Evolutionary conservation across 2,797 vertebrate genomes (phyloP), one percentile per base, ranked within the genome.

Genomic region (Valencia hispanica): DNA sequence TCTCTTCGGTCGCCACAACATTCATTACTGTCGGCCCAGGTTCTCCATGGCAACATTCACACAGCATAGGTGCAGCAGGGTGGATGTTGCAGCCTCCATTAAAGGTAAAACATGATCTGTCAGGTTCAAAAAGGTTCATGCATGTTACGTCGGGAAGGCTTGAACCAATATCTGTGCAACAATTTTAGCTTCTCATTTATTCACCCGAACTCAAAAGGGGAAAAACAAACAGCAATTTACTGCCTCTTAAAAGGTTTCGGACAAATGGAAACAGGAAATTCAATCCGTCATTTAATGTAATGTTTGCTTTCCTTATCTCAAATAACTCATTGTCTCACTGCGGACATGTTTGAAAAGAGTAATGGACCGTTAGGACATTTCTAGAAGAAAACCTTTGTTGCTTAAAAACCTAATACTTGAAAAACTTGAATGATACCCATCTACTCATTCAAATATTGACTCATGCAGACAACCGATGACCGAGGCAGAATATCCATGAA

Each of bases 1-100:
- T 36, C 94, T 96, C 93, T 97, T 96, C 0, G 96, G 97, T 47
- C 88, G 94, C n/a, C 94, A 93, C 76, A 96, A 84, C 0, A 88
- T 90, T 27, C 86, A 97, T 89, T 97, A 96, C 63, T 98, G 97
- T 81, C 88, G 82, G 68, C 50, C 79, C 2, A 80, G 82, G 0
- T 0, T 61, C 1, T 8, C 82, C 48, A 53, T 72, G 11, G 80
- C 85, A 32, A 0, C 91, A 1, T 50, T 84, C 63, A 77, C 50
- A 6, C 89, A 87, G 14, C 89, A 93, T 53, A 92, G 93, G 55
- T 98, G 97, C 51, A 78, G 88, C 84, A 97, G 95, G 96, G 85
- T 92, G 86, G 94, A 94, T 2, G 88, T 95, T 68, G 87, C 57
- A 36, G 92, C 96, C 0, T 86, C 96, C 81, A 89, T 97, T 59